Evolutionary conservation across 2,797 vertebrate species (phyloP).

Genomic region (Sebastes reedi): DNA sequence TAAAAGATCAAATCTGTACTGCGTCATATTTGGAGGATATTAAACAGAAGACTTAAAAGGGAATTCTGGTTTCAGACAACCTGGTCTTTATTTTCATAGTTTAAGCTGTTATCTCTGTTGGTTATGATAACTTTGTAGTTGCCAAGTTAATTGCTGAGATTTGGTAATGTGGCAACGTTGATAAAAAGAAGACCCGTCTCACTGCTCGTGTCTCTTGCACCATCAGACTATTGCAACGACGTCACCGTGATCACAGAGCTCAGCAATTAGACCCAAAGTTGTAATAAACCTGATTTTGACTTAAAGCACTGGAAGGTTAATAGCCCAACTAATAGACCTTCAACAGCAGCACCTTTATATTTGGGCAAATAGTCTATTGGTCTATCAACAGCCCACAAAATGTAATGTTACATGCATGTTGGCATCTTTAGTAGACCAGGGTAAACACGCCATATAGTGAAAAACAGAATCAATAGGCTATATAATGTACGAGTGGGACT

Average conservation of each 20-base stretch:
- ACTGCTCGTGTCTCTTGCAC: accelerated
- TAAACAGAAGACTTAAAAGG: background rate
- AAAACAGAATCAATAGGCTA: background rate
- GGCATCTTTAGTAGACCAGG: background rate
- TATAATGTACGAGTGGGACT: background rate
- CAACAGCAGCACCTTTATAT: background rate
- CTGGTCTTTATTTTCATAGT: background rate
- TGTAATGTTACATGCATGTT: background rate
- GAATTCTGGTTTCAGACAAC: background rate
- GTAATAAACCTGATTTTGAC: no score
- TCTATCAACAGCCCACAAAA: background rate
- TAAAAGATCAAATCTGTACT: background rate
- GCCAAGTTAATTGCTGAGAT: background rate
- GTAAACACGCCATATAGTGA: background rate
- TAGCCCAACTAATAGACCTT: background rate
- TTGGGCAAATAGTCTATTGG: background rate
- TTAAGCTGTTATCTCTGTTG: accelerated
- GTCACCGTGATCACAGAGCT: background rate
- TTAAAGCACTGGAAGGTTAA: background rate
- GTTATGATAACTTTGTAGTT: background rate
- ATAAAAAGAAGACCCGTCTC: no score
- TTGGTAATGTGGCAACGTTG: background rate
- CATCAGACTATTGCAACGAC: no score
- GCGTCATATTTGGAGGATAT: background rate
- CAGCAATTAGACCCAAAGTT: background rate